Conservation (phyloP, 2,113 vertebrate genomes). For the Eleginops maclovinus region DNA sequence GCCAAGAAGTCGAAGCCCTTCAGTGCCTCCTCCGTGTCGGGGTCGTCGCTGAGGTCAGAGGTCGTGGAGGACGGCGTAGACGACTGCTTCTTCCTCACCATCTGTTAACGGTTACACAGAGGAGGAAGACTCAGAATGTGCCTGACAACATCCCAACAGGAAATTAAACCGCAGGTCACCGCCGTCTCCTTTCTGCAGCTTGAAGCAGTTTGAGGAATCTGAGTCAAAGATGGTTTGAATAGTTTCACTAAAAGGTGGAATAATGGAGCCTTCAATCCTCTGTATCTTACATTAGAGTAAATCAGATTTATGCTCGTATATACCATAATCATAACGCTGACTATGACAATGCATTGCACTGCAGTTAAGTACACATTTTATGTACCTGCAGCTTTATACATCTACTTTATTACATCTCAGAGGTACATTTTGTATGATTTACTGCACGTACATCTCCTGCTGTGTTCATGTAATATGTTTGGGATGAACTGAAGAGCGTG, state of each 20-base stretch:
- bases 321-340: neutral
- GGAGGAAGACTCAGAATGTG: neutral
- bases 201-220: neutral
- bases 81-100: constrained; percentile 88
- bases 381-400: neutral
- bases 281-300: neutral
- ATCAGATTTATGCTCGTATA: neutral
- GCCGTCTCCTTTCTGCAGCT: neutral
- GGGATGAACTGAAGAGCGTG: neutral
- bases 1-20: constrained; percentile 95
- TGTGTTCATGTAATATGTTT: neutral
- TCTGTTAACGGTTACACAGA: constrained; percentile 74
- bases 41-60: constrained; percentile 90
- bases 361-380: neutral
- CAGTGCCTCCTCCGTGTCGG: constrained; percentile 94
- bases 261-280: neutral
- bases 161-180: neutral
- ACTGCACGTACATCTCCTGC: too few relatives aligned
- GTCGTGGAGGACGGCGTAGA: constrained; percentile 74
- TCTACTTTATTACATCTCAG: too few relatives aligned
- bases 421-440: too few relatives aligned
- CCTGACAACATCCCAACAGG: neutral
- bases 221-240: neutral
- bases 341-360: neutral
- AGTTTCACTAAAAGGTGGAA: neutral